Evolutionary conservation across 2,113 vertebrate species (phyloP), one percentile per base, ranked within the genome.

Genomic region (Odontophorus gujanensis): DNA sequence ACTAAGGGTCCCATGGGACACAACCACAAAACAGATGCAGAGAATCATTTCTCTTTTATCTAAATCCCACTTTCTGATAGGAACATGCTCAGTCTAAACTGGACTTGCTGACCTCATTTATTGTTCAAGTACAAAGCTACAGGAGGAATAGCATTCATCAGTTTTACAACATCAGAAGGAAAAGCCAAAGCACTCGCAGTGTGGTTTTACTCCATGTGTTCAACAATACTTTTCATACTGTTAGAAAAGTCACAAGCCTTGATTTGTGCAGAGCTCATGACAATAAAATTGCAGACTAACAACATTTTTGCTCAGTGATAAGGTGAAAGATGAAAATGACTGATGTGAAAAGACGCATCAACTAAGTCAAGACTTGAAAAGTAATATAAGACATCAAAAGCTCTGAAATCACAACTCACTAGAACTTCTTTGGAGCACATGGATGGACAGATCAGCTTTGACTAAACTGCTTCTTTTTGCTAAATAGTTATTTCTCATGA

Each of bases 291-390:
- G 45, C 25, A 83, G 20, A 84, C 13, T 26, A 38, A 38, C 50
- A 77, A 13, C 7, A 67, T 43, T 77, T 81, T 28, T 72, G 25
- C 61, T 61, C 18, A 8, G 38, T 71, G 36, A 71, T 43, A 71
- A 55, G 22, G 47, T 36, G 85, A 90, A 90, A 83, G 55, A 51
- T 74, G 58, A 73, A 75, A 95, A 85, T 26, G 65, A 47, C 42
- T 74, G 80, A 50, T 14, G 47, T 51, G 50, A 92, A 74, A 87
- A 90, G 58, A 83, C 34, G n/a, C 28, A 83, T 71, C 75, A 81
- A 71, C 13, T 5, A 77, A 91, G 42, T 77, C 68, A 80, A 95
- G 90, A 77, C 80, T 83, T 87, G 75, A 92, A 89, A 95, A 82
- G 67, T 45, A 76, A 92, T 87, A 69, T 43, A 79, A 3, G 16